Evolutionary conservation across 1,140 invertebrate genomes (phyloP).

Genomic region (Monomorium pharaonis): DNA sequence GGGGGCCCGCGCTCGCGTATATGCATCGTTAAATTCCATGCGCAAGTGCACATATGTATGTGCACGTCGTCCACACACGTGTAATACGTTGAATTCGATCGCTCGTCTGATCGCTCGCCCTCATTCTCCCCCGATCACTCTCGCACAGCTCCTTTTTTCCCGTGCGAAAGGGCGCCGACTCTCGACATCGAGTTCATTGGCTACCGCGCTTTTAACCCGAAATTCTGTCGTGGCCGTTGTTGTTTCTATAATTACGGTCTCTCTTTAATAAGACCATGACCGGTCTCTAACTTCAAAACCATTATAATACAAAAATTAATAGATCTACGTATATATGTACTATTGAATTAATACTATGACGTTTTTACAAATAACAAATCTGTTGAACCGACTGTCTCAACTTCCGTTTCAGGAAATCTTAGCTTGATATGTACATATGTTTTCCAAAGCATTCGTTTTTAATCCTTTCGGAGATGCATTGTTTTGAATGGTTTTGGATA

Average conservation of each 20-base stretch:
- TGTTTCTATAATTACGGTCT: neutral
- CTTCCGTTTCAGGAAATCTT: too few species aligned
- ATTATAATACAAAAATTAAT: too few species aligned
- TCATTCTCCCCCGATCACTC: neutral
- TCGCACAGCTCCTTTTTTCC: neutral
- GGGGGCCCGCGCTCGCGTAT: constrained; percentile 61
- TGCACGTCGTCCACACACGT: constrained; percentile 9
- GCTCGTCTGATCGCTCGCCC: constrained; percentile 28
- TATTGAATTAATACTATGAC: too few species aligned
- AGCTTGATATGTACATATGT: too few species aligned
- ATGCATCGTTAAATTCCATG: constrained; percentile 58
- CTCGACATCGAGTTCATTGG: neutral
- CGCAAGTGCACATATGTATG: constrained; percentile 60
- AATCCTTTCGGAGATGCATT: too few species aligned
- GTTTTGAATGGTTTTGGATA: too few species aligned
- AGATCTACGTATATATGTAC: too few species aligned
- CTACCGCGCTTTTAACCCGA: neutral
- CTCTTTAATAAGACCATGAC: too few species aligned
- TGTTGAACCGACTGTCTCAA: too few species aligned
- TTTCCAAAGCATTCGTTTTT: too few species aligned
- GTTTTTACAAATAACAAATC: too few species aligned
- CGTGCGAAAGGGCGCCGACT: constrained; percentile 8
- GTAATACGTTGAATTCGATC: constrained; percentile 9
- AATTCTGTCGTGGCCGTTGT: neutral
- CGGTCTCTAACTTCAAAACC: too few species aligned